A percentile compares a stretch with the other conserved stretches of the same genome.
Conservation (phyloP, 2,113 vertebrate genomes). For the Odontesthes bonariensis region DNA sequence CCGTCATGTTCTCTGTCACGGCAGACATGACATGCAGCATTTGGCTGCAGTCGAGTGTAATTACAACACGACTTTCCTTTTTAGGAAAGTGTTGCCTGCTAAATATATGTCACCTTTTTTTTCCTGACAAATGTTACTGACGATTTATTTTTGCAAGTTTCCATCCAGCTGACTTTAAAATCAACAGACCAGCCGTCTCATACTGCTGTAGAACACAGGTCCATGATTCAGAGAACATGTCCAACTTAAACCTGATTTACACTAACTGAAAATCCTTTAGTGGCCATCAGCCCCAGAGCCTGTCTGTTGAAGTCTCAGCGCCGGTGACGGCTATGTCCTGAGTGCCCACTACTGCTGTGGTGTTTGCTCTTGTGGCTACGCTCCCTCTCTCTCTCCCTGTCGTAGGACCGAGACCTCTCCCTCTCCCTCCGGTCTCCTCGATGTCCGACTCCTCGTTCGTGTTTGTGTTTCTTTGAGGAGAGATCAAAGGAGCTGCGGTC, state of each 20-base stretch:
- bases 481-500: slow-evolving; percentile 84
- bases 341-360: slow-evolving; percentile 88
- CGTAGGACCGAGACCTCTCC: slow-evolving; percentile 93
- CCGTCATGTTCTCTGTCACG: not conserved
- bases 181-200: not conserved
- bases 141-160: not conserved
- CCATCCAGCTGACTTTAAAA: not conserved
- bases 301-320: slow-evolving; percentile 80
- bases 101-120: not conserved
- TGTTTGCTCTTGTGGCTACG: slow-evolving; percentile 96
- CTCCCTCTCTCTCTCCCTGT: slow-evolving; percentile 89
- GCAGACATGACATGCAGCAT: not conserved
- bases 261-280: slow-evolving; percentile 6
- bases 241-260: slow-evolving; percentile 6
- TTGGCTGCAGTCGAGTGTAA: not conserved
- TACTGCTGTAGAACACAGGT: not conserved
- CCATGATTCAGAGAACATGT: not conserved
- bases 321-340: slow-evolving; percentile 92
- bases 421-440: slow-evolving; percentile 89
- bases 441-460: slow-evolving; percentile 87
- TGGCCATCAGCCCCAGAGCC: slow-evolving; percentile 42
- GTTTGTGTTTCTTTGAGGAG: slow-evolving; percentile 93
- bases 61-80: too few relatives aligned
- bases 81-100: not conserved
- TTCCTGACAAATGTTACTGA: not conserved